phyloP scores from a whole-genome alignment of 2,797 vertebrate genomes.

The Spea hammondii region DNA sequence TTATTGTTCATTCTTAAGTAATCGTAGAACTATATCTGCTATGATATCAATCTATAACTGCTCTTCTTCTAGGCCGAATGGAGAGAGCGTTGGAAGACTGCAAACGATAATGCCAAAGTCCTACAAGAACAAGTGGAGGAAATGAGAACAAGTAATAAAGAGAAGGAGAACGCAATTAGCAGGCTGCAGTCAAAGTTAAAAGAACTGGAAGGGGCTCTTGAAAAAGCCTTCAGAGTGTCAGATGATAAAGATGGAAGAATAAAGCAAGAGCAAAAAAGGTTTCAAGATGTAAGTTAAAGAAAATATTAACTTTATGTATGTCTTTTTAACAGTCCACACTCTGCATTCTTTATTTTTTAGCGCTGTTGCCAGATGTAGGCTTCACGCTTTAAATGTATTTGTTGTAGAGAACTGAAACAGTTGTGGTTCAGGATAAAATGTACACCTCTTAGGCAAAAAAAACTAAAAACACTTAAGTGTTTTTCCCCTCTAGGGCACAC shows the following conservation, averaged over 20 bases:
- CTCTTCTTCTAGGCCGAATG: slow-evolving; percentile 75
- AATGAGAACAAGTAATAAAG: slow-evolving; percentile 72
- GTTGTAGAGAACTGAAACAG: no score
- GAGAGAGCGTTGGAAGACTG: slow-evolving; percentile 77
- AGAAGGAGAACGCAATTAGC: slow-evolving; percentile 76
- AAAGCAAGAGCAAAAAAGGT: slow-evolving; percentile 88
- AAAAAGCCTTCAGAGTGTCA: slow-evolving; percentile 75
- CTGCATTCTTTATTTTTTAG: no score
- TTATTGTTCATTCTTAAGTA: no score
- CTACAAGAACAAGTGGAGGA: slow-evolving; percentile 85
- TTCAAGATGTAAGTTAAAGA: slow-evolving; percentile 83
- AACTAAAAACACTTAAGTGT: no score
- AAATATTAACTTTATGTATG: background rate
- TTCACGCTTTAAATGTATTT: no score
- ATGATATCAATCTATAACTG: no score
- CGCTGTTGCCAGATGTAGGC: no score
- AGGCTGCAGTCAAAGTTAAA: slow-evolving; percentile 71
- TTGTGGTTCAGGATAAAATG: no score
- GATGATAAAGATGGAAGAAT: slow-evolving; percentile 79
- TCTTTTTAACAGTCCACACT: no score
- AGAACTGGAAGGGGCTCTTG: slow-evolving; percentile 80
- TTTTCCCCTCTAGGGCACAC: no score
- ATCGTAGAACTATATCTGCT: no score
- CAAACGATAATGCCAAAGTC: slow-evolving; percentile 70
- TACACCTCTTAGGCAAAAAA: no score